Conservation (phyloP, 1,140 invertebrate species). For the Planococcus citri region DNA sequence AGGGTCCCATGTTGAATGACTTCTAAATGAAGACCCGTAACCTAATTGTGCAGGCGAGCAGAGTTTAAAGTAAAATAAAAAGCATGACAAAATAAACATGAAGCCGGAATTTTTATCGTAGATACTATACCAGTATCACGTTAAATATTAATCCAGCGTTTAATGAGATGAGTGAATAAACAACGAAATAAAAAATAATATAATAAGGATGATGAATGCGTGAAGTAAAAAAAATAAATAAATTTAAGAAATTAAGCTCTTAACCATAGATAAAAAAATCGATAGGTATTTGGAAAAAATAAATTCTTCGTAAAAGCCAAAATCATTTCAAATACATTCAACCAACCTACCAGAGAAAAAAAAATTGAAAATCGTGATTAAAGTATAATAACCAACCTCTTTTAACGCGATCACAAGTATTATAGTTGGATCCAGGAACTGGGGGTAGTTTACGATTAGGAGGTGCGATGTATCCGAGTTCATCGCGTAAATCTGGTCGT, state of each 20-base stretch:
- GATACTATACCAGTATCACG: background rate
- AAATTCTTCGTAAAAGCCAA: no score
- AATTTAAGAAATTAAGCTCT: constrained; percentile 19
- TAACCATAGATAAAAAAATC: background rate
- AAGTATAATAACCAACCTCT: constrained; percentile 70
- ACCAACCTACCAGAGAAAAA: no score
- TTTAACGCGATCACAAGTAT: constrained; percentile 85
- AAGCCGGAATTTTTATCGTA: constrained; percentile 22
- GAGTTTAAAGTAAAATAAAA: constrained; percentile 26
- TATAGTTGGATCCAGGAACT: constrained; percentile 82
- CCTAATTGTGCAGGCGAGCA: constrained; percentile 25
- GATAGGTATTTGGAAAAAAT: no score
- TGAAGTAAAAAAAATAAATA: no score
- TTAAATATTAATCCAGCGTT: background rate
- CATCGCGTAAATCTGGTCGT: constrained; percentile 66
- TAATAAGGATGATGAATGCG: constrained; percentile 15
- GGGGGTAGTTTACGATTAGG: constrained; percentile 81
- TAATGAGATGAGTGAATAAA: constrained; percentile 22
- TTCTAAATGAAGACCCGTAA: constrained; percentile 29
- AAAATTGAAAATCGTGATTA: no score
- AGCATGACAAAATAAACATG: constrained; percentile 23
- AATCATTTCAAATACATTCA: no score
- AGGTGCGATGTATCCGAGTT: constrained; percentile 81
- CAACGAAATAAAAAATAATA: constrained; percentile 22
- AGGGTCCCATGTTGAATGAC: constrained; percentile 63